Conservation (phyloP, 2,797 vertebrate species). For the Falco naumanni region DNA sequence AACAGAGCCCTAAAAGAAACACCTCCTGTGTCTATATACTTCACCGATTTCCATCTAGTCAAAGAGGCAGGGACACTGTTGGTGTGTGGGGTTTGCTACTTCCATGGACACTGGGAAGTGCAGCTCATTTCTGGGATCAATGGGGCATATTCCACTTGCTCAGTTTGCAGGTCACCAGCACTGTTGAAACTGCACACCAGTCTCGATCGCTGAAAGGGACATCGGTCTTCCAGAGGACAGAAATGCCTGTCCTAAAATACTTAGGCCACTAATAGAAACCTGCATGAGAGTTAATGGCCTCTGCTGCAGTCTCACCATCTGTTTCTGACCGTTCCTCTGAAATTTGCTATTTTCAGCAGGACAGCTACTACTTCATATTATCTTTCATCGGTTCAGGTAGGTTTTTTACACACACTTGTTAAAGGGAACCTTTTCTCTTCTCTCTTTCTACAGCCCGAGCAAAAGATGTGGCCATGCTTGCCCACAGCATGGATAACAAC, state of each 20-base stretch:
- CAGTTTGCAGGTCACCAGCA: neutral
- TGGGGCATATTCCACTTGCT: neutral
- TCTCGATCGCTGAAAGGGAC: neutral
- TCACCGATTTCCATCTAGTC: too few relatives aligned
- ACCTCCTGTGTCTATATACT: too few relatives aligned
- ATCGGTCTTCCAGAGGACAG: neutral
- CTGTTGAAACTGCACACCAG: neutral
- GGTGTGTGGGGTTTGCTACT: too few relatives aligned
- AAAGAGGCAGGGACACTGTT: too few relatives aligned
- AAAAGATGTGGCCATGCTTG: constrained; percentile 67
- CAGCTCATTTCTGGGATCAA: neutral
- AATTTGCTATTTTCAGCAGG: neutral
- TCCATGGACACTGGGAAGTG: neutral
- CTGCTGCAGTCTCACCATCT: accelerated
- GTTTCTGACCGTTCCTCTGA: neutral
- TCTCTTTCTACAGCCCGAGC: constrained; percentile 56
- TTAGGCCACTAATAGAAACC: neutral
- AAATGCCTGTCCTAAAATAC: neutral
- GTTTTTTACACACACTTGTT: neutral
- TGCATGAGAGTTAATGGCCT: neutral
- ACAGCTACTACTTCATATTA: neutral
- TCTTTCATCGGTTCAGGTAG: neutral
- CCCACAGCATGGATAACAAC: constrained; percentile 72
- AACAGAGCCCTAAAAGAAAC: neutral
- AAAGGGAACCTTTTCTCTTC: constrained; percentile 29